Percentiles rank a stretch among this genome's conserved stretches.
phyloP scores from a whole-genome alignment of 2,797 vertebrate species.

The Kryptolebias ocellatus region DNA sequence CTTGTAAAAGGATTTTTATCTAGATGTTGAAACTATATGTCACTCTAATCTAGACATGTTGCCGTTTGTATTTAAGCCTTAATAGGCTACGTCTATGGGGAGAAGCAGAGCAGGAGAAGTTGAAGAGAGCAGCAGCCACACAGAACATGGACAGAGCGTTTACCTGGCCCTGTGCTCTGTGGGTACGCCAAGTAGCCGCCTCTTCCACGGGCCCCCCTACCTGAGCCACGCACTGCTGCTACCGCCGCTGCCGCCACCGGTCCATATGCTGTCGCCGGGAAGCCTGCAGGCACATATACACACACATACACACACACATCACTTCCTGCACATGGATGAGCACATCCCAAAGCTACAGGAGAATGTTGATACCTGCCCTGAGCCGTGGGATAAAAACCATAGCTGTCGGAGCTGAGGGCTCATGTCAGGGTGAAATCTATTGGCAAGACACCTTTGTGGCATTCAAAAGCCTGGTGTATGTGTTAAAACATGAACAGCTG shows the following conservation, averaged over 20 bases:
- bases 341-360: slow-evolving; percentile 63
- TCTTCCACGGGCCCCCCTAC: slow-evolving; percentile 94
- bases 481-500: slow-evolving; percentile 1
- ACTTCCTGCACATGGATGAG: slow-evolving; percentile 71
- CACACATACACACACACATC: slow-evolving; percentile 67
- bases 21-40: slow-evolving; percentile 28
- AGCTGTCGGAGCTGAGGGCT: slow-evolving; percentile 63
- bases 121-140: slow-evolving; percentile 91
- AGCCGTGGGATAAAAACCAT: slow-evolving; percentile 66
- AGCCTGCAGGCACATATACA: slow-evolving; percentile 86
- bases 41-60: slow-evolving; percentile 9
- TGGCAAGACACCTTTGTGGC: slow-evolving; percentile 64
- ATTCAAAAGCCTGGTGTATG: slow-evolving; percentile 48
- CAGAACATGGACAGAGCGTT: slow-evolving; percentile 93
- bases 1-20: not conserved
- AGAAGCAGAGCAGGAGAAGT: slow-evolving; percentile 79
- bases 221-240: slow-evolving; percentile 98
- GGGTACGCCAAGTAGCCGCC: slow-evolving; percentile 89
- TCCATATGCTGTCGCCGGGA: slow-evolving; percentile 95
- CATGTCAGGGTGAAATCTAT: slow-evolving; percentile 65
- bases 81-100: slow-evolving; percentile 65
- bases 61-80: slow-evolving; percentile 44
- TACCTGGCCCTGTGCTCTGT: slow-evolving; percentile 95
- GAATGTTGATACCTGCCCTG: slow-evolving; percentile 59
- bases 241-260: slow-evolving; percentile 94